These are phyloP conservation scores for Lycocerus yunnanus DNA, from an alignment of 2,888 invertebrate genomes.

Conservation along the genomic window DNA sequence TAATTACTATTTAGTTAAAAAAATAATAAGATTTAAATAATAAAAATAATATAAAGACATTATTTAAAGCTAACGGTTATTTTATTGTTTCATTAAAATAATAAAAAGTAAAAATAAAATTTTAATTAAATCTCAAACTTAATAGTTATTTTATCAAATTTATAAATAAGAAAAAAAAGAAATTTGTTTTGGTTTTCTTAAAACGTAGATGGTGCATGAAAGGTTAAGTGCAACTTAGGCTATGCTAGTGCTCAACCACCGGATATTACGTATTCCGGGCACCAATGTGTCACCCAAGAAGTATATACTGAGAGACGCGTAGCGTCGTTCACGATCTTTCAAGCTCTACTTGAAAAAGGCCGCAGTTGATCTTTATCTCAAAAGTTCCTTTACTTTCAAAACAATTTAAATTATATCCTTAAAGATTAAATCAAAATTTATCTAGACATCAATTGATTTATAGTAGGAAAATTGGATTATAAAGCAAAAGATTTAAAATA, in stretches of 20 bases:
- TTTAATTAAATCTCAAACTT: neutral
- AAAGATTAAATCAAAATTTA: neutral
- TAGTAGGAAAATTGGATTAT: neutral
- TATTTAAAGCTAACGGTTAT: neutral
- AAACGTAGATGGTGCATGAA: constrained; percentile 12
- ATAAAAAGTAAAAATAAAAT: neutral
- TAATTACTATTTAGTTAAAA: no score
- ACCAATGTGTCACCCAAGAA: constrained; percentile 42
- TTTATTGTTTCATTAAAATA: neutral
- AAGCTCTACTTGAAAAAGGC: constrained; percentile 38
- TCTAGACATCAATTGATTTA: neutral
- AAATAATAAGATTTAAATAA: no score
- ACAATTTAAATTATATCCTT: neutral
- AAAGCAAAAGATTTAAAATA: neutral
- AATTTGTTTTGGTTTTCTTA: constrained; percentile 7
- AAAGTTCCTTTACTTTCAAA: neutral
- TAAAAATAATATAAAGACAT: no score
- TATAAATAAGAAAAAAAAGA: neutral
- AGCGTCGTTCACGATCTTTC: constrained; percentile 36
- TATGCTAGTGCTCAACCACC: constrained; percentile 26
- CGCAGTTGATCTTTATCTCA: constrained; percentile 29
- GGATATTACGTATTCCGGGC: constrained; percentile 44
- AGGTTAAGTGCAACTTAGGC: constrained; percentile 21
- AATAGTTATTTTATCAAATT: neutral
- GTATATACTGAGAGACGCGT: constrained; percentile 35